Percentiles rank a stretch among this genome's conserved stretches.
These are phyloP conservation scores for Drosophila mimetica DNA, from an alignment of 2,888 invertebrate species.

Conservation along the genomic window DNA sequence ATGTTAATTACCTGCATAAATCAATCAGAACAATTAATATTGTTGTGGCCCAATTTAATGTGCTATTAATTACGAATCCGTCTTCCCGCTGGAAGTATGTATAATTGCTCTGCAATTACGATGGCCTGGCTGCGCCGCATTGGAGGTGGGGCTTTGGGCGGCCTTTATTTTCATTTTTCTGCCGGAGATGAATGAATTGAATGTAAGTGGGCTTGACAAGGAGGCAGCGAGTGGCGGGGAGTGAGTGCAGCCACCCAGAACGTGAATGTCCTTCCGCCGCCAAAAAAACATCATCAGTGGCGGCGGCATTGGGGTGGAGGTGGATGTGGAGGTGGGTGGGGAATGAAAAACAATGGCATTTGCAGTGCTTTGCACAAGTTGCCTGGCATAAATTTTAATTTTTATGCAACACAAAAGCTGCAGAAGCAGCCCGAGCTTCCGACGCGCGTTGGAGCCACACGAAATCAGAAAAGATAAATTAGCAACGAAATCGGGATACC, in stretches of 20 bases:
- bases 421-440: constrained; percentile 35
- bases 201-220: constrained; percentile 47
- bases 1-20: constrained; percentile 70
- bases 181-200: constrained; percentile 45
- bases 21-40: constrained; percentile 65
- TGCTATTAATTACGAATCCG: constrained; percentile 71
- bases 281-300: constrained; percentile 40
- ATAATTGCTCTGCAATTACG: constrained; percentile 49
- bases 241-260: constrained; percentile 35
- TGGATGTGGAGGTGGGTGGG: constrained; percentile 2
- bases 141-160: neutral
- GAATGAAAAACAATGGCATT: constrained; percentile 68
- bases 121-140: neutral
- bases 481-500: neutral
- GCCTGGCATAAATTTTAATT: constrained; percentile 79
- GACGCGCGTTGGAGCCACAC: constrained; percentile 29
- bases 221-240: neutral
- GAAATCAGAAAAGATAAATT: constrained; percentile 8
- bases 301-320: constrained; percentile 1
- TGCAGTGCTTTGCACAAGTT: constrained; percentile 77
- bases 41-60: constrained; percentile 67
- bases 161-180: constrained; percentile 39
- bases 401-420: constrained; percentile 75
- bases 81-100: constrained; percentile 55
- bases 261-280: constrained; percentile 63